Base-by-base conservation (phyloP, 2,797 vertebrate genomes). In the Peromyscus attwateri region DNA sequence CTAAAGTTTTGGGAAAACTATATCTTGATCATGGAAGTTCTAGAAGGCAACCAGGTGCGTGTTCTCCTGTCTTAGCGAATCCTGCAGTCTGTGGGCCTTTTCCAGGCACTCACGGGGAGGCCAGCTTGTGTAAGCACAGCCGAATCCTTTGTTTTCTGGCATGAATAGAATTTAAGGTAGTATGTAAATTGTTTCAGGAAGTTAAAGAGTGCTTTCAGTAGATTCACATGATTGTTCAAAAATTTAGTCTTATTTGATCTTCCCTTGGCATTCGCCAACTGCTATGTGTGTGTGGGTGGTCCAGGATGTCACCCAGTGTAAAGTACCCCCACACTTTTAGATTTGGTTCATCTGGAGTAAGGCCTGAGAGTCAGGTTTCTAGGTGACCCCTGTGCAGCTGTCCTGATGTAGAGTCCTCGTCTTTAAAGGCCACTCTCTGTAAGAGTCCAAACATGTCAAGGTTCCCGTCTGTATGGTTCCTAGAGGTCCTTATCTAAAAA, bases 31-130 rank as follows among this genome's bases (percentile, higher is more conserved):
- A 99, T 99, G 99, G 99, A 99, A 95, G 99, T 99, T 8, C 96
- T 99, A 84, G 99, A 99, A 97, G 99, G 99, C 98, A 99, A 99
- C 98, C 99, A 99, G 99, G 99, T 99, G 92, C 91, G 97, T 88
- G 49, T 3, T 46, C 6, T 49, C 4, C 1, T 57, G 25, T 94
- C 90, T 94, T 68, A 75, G 64, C 19, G 62, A 77, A 82, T 55
- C 40, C 19, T 57, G 1, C 0, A 14, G 4, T 64, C 16, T 25
- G 19, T 43, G 5, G 23, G 71, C 31, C 31, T 55, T 57, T 87
- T n/a, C 34, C 1, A 76, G 60, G 23, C 37, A 10, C 40, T 81
- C 40, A 57, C 1, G 57, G 49, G 88, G 91, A 82, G 62, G 34
- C 43, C 14, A 62, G 21, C 31, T 55, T 87, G 34, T 29, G 14